Conservation (phyloP, 2,888 invertebrate genomes). For the Pristionchus entomophagus region DNA sequence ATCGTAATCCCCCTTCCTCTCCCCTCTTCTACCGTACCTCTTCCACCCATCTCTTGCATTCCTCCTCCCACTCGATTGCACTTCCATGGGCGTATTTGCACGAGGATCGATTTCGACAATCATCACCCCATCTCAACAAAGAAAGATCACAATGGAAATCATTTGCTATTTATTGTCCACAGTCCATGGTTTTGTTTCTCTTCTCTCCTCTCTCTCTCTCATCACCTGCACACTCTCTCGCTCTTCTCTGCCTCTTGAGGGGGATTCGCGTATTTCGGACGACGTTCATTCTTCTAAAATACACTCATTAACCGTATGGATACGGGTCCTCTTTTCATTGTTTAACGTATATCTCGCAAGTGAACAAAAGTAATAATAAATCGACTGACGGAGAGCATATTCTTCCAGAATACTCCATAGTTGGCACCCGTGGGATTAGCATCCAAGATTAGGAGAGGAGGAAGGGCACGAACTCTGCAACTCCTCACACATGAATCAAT, state of each 20-base stretch:
- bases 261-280: constrained; percentile 51
- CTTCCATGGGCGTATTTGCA: constrained; percentile 60
- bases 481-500: background rate
- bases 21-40: constrained; percentile 43
- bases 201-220: constrained; percentile 49
- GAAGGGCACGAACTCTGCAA: constrained; percentile 50
- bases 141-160: background rate
- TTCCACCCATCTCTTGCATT: constrained; percentile 54
- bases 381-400: constrained; percentile 48
- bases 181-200: too few species aligned
- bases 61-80: constrained; percentile 54
- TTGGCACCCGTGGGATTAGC: constrained; percentile 50
- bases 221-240: constrained; percentile 29
- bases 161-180: background rate
- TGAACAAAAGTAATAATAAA: background rate
- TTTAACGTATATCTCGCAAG: too few species aligned
- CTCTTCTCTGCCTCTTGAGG: constrained; percentile 46
- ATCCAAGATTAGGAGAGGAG: constrained; percentile 59
- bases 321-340: too few species aligned
- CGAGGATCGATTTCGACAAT: constrained; percentile 51
- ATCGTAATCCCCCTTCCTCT: constrained; percentile 17
- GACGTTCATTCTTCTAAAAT: constrained; percentile 49
- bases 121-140: constrained; percentile 48
- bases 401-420: constrained; percentile 56
- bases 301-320: background rate